Evolutionary conservation across 2,888 invertebrate species (phyloP), one percentile per base, ranked within the genome.

Genomic region (Andrena bucephala): DNA sequence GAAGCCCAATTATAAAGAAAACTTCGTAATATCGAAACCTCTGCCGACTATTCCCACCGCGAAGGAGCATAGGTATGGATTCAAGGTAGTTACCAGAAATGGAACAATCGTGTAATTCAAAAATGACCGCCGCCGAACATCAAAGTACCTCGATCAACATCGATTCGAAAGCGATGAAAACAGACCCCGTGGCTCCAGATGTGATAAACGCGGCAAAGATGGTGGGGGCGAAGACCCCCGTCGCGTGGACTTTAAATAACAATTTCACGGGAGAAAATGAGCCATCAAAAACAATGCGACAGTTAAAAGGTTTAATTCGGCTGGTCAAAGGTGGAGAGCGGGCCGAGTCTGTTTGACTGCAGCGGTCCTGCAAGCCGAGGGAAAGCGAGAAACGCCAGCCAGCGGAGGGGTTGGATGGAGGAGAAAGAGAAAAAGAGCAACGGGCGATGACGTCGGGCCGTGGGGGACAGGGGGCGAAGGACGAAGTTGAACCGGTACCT

Each of bases 281-380:
- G 91, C 92, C 90, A 92, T 92, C 92, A 92, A 89, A 88, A 87
- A 90, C 91, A 92, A 90, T 90, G 89, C 86, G 89, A 87, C 89
- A 87, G 88, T 90, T 91, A 89, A 89, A 92, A 89, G 91, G 87
- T 92, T 92, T 92, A 92, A 92, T 91, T 90, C 90, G 88, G 89
- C 88, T 82, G 87, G 90, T 90, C 91, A 89, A 87, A 89, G 86
- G 87, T 89, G 85, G 83, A 87, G 81, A 87, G 79, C 70, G 77
- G 76, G 77, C 81, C 76, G 77, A 82, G 83, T 87, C 85, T 81
- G 85, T 87, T 87, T 89, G 87, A 83, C 85, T 86, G 87, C 85
- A 89, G 87, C 85, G 85, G 79, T 77, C 80, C 77, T 77, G 83
- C 74, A 70, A 77, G 80, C 65, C 70, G 79, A 76, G 76, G 81